A percentile compares a stretch with the other conserved stretches of the same genome.
Evolutionary conservation across 2,797 vertebrate species (phyloP).

Genomic region (Vultur gryphus): DNA sequence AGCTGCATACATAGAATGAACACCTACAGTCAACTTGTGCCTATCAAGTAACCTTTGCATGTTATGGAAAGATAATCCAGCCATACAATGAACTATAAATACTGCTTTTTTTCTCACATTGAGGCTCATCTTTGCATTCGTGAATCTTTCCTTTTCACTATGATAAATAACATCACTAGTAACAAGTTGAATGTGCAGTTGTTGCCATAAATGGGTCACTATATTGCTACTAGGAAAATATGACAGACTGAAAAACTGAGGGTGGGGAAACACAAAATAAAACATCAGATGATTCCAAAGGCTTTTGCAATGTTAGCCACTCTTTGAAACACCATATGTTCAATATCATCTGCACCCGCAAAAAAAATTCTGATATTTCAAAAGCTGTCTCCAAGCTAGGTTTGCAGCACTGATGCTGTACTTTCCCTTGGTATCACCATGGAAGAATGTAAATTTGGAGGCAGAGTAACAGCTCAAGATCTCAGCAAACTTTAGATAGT

Average conservation of each 20-base stretch:
- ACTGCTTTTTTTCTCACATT: background rate
- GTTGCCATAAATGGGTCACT: background rate
- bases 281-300: background rate
- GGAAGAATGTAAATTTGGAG: background rate
- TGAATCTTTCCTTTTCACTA: background rate
- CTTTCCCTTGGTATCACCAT: background rate
- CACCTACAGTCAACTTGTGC: background rate
- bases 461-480: background rate
- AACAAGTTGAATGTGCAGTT: background rate
- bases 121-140: background rate
- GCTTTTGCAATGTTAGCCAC: background rate
- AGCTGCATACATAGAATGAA: rapidly evolving
- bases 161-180: background rate
- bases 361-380: background rate
- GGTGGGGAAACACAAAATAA: background rate
- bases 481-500: background rate
- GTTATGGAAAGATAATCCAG: background rate
- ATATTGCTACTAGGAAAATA: background rate
- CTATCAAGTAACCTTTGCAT: background rate
- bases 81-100: background rate
- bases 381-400: background rate
- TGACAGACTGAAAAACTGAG: background rate
- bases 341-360: background rate
- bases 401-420: background rate
- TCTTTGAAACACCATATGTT: conserved; percentile 28